Evolutionary conservation across 2,888 invertebrate genomes (phyloP).

Genomic region (Scaptomyza parva): DNA sequence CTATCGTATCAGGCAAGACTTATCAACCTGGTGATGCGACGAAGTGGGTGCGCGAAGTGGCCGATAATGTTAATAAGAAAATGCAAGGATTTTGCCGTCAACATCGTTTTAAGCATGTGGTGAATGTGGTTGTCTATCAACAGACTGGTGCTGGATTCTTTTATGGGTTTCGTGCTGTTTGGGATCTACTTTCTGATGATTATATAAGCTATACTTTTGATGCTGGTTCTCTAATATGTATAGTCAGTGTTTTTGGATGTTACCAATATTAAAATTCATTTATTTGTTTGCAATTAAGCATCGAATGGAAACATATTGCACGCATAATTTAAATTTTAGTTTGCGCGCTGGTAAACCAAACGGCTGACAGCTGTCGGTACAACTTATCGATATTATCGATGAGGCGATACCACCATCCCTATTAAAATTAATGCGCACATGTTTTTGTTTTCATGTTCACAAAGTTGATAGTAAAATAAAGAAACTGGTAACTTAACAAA

Average conservation of each 20-base stretch:
- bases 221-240: conserved; percentile 43
- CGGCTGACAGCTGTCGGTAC: background rate
- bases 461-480: background rate
- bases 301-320: background rate
- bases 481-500: background rate
- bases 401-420: conserved; percentile 14
- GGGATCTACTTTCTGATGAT: conserved; percentile 62
- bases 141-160: conserved; percentile 62
- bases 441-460: conserved; percentile 33
- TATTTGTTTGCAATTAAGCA: background rate
- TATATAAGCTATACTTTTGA: conserved; percentile 33
- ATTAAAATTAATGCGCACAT: conserved; percentile 37
- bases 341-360: background rate
- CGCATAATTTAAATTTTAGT: background rate
- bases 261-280: conserved; percentile 50
- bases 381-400: conserved; percentile 10
- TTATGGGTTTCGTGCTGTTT: conserved; percentile 63
- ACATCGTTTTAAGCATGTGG: conserved; percentile 60
- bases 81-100: conserved; percentile 41
- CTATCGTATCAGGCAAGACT: conserved; percentile 30
- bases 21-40: conserved; percentile 49
- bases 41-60: conserved; percentile 62
- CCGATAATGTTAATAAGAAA: conserved; percentile 47
- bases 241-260: conserved; percentile 54
- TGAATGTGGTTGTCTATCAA: conserved; percentile 57